phyloP scores from a whole-genome alignment of 1,140 invertebrate species.

The Neuroterus valhalla region DNA sequence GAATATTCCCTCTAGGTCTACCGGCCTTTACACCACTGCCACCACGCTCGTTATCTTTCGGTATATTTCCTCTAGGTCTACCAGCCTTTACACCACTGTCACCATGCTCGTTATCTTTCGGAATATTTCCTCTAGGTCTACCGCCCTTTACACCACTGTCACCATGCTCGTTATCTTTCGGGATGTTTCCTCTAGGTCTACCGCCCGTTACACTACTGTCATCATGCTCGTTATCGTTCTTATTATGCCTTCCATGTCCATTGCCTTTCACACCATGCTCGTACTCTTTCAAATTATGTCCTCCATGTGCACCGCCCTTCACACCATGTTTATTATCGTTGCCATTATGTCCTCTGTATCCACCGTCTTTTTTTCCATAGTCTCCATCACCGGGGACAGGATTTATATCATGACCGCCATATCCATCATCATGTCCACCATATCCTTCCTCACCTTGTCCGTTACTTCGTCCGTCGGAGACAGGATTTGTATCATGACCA shows the following conservation, averaged over 20 bases:
- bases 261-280: conserved; percentile 28
- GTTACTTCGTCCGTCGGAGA: background rate
- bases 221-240: background rate
- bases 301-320: background rate
- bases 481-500: conserved; percentile 29
- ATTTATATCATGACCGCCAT: background rate
- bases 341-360: background rate
- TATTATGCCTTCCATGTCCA: background rate
- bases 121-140: background rate
- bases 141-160: conserved; percentile 27
- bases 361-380: background rate
- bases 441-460: conserved; percentile 28
- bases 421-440: conserved; percentile 4
- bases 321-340: background rate
- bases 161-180: background rate
- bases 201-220: background rate
- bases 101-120: background rate
- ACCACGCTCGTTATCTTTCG: background rate
- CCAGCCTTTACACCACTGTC: background rate
- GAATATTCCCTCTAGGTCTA: background rate
- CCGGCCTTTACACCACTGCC: conserved; percentile 26
- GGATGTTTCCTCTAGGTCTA: background rate
- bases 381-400: background rate
- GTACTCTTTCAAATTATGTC: background rate
- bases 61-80: background rate